Conservation (phyloP, 2,113 vertebrate genomes). For the Ammodytes marinus region DNA sequence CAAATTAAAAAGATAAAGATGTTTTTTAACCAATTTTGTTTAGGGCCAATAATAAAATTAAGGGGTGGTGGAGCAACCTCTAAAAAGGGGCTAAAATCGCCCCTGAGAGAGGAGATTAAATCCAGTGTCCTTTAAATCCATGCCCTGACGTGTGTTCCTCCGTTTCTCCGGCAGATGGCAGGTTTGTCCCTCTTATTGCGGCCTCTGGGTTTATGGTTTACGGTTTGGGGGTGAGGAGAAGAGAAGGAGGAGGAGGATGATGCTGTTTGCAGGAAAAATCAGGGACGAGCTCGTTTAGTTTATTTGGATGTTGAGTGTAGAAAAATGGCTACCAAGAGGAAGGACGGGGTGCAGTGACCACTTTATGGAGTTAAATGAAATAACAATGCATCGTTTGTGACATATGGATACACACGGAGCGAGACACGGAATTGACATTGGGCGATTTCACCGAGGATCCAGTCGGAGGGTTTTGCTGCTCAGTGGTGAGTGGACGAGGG, state of each 20-base stretch:
- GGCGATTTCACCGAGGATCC: slow-evolving; percentile 17
- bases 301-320: slow-evolving; percentile 63
- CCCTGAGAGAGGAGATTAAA: not conserved
- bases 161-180: slow-evolving; percentile 69
- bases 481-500: slow-evolving; percentile 67
- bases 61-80: too few species aligned
- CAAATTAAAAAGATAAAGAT: too few species aligned
- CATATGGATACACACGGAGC: slow-evolving; percentile 73
- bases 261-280: slow-evolving; percentile 63
- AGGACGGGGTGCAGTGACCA: slow-evolving; percentile 52
- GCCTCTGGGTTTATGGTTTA: not conserved
- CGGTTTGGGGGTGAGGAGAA: not conserved
- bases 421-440: slow-evolving; percentile 45
- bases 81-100: too few species aligned
- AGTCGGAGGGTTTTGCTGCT: slow-evolving; percentile 44
- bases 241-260: slow-evolving; percentile 26
- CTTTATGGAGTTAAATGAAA: slow-evolving; percentile 56
- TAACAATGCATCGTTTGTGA: slow-evolving; percentile 44
- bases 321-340: slow-evolving; percentile 77
- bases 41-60: too few species aligned
- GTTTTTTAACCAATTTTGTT: too few species aligned
- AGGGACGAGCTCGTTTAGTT: slow-evolving; percentile 29
- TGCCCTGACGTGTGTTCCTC: slow-evolving; percentile 7
- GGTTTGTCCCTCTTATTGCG: not conserved
- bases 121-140: not conserved